Base-by-base conservation (phyloP, 2,797 vertebrate species). In the Thripadectes ignobilis region DNA sequence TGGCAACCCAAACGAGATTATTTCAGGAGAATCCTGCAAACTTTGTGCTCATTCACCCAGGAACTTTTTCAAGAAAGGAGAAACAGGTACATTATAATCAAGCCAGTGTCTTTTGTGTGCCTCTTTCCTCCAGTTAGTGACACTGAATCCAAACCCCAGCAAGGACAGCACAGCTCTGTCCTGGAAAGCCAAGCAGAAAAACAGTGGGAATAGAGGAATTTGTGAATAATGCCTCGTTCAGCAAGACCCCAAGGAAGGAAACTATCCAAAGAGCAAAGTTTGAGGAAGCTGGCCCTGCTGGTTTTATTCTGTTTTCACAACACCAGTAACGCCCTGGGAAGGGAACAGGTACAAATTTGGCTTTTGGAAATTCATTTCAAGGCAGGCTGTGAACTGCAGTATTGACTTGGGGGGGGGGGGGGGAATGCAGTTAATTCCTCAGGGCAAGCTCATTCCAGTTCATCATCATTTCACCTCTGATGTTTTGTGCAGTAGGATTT, bases 381-480 rank as follows among this genome's bases (percentile, higher is more conserved):
- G 39, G 45, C 73, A 90, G 39, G 29, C 62, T 27, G 17, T 54
- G 57, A 85, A 32, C 24, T 58, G 29, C 4, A 7, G 34, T 48
- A 27, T 0, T 3, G 4, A 29, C 58, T 58, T 75, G 48, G 41
- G 66, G 7, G 14, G 58, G 41, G 10, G n/a, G 93, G 18, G 16
- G 16, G 34, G 27, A 14, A 30, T 29, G 21, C 21, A 43, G 49
- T 52, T 76, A n/a, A 92, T 90, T 92, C 63, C 66, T 46, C 20
- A 32, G 13, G n/a, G 34, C 0, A 9, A 61, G 30, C 78, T 88
- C 63, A 24, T 45, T 65, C 23, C 15, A 74, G 49, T 59, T 89
- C 26, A 19, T 57, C 27, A 74, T 89, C n/a, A 23, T 80, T 80
- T 89, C 75, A 80, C 87, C 84, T 85, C 73, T 87, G 32, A 79